These are phyloP conservation scores for Subacronicta megacephala DNA, from an alignment of 2,888 invertebrate genomes.

Conservation along the genomic window DNA sequence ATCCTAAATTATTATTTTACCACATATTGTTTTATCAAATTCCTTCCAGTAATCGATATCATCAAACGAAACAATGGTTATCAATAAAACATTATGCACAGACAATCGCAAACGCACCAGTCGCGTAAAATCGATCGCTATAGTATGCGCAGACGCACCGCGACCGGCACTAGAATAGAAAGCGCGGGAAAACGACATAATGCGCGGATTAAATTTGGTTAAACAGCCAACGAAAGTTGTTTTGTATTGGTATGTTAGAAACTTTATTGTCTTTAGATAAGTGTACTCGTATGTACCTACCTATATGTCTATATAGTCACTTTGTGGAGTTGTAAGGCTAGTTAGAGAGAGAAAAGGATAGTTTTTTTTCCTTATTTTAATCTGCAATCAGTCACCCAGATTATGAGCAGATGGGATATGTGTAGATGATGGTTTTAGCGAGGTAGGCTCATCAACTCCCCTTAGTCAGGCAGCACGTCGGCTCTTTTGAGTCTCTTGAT, in stretches of 20 bases:
- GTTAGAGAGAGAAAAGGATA: conserved; percentile 6
- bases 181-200: conserved; percentile 67
- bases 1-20: conserved; percentile 6
- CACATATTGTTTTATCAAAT: conserved; percentile 12
- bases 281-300: conserved; percentile 21
- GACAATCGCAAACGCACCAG: conserved; percentile 30
- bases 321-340: conserved; percentile 20
- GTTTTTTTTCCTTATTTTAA: no score
- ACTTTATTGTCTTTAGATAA: conserved; percentile 43
- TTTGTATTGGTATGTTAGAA: conserved; percentile 50
- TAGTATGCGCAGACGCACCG: conserved; percentile 55
- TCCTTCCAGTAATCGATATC: conserved; percentile 40
- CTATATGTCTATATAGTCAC: conserved; percentile 5
- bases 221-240: conserved; percentile 65
- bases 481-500: no score
- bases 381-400: no score
- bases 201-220: conserved; percentile 66
- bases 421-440: no score
- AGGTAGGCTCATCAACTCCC: no score
- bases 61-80: conserved; percentile 23
- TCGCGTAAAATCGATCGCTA: conserved; percentile 40
- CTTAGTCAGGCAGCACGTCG: no score
- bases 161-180: conserved; percentile 61
- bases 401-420: no score
- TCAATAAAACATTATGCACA: conserved; percentile 34